Evolutionary conservation across 2,797 vertebrate species (phyloP).

Genomic region (Vespertilio murinus): DNA sequence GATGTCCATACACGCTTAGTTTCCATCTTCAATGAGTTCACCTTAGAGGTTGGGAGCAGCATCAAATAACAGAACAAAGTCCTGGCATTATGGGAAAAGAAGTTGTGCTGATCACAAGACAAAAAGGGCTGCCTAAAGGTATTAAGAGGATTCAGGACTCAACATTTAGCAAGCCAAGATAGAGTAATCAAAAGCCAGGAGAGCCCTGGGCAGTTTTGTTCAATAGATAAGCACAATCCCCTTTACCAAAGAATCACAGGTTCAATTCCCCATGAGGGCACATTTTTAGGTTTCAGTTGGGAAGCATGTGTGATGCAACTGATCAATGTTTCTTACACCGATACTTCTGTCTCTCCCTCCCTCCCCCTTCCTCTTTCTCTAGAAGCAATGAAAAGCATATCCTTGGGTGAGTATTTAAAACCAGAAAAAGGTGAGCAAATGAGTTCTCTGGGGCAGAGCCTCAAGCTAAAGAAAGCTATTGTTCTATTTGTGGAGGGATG

Average conservation of each 20-base stretch:
- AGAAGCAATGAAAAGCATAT: not conserved
- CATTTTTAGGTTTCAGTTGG: not conserved
- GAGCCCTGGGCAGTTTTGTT: not conserved
- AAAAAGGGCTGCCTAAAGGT: not conserved
- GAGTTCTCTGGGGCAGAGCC: not conserved
- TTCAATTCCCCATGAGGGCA: not conserved
- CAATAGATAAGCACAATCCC: not conserved
- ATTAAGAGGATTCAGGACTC: not conserved
- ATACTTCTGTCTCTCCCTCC: not conserved
- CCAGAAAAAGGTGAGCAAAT: not conserved
- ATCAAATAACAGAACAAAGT: not conserved
- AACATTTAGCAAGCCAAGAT: not conserved
- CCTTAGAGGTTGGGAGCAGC: not conserved
- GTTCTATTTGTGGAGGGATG: not conserved
- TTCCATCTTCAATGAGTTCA: not conserved
- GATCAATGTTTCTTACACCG: not conserved
- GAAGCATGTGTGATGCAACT: not conserved
- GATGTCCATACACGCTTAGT: not conserved
- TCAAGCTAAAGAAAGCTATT: not conserved
- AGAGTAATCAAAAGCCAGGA: not conserved
- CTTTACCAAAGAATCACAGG: not conserved
- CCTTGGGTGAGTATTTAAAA: not conserved
- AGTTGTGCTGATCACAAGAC: not conserved
- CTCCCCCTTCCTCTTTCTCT: not conserved
- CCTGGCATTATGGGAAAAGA: not conserved